A percentile compares a stretch with the other conserved stretches of the same genome.
Conservation (phyloP, 2,888 invertebrate species). For the Theristus sp. region DNA sequence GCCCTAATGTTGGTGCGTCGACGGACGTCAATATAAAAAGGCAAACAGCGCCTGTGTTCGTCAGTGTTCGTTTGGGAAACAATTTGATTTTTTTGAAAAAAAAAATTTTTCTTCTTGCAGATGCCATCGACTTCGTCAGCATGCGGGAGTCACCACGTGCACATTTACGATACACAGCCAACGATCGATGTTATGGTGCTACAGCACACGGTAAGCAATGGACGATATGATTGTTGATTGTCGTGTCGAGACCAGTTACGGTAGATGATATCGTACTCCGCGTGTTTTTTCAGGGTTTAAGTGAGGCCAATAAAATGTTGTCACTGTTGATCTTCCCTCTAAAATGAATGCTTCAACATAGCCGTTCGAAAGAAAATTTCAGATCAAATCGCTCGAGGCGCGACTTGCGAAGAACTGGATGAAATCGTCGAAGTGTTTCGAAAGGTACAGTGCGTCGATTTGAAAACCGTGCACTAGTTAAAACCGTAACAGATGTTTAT, state of each 20-base stretch:
- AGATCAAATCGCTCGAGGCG: conserved; percentile 51
- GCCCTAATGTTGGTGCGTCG: too few species aligned
- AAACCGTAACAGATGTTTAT: too few species aligned
- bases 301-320: too few species aligned
- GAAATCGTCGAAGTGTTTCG: conserved; percentile 77
- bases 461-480: not conserved
- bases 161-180: not conserved
- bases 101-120: too few species aligned
- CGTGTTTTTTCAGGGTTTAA: not conserved
- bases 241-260: too few species aligned
- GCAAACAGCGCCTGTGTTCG: not conserved
- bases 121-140: too few species aligned
- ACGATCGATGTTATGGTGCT: not conserved
- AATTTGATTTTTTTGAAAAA: too few species aligned
- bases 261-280: not conserved
- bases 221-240: not conserved
- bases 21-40: too few species aligned
- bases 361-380: too few species aligned
- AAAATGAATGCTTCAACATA: too few species aligned
- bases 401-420: conserved; percentile 68
- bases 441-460: conserved; percentile 55
- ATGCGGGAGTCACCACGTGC: not conserved
- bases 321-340: too few species aligned
- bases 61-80: not conserved
- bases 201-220: not conserved